Evolutionary conservation across 2,888 invertebrate species (phyloP).

Genomic region (Parnassius orleans): DNA sequence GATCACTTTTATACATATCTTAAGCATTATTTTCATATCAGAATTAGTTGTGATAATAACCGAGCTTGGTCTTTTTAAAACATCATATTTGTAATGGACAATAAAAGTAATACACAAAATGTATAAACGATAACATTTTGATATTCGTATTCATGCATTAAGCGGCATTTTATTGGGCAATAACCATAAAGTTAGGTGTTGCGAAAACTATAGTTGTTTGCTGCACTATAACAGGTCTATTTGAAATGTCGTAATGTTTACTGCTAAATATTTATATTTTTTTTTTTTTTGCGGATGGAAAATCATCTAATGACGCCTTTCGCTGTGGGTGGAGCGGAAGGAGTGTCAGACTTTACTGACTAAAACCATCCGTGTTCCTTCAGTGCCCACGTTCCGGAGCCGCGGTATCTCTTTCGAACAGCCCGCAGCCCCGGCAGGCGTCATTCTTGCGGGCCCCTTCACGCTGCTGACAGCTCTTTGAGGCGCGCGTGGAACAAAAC

Average conservation of each 20-base stretch:
- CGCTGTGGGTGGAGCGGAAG: too few relatives aligned
- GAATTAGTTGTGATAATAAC: not conserved
- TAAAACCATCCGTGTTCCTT: too few relatives aligned
- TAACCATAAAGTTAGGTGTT: slow-evolving; percentile 63
- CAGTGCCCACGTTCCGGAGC: too few relatives aligned
- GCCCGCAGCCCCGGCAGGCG: too few relatives aligned
- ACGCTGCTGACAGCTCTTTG: too few relatives aligned
- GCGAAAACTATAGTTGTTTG: slow-evolving; percentile 54
- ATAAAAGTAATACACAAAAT: slow-evolving; percentile 28
- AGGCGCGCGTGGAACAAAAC: too few relatives aligned
- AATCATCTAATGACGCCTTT: too few relatives aligned
- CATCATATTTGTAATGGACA: slow-evolving; percentile 21
- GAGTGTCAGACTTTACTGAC: too few relatives aligned
- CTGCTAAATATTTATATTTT: not conserved
- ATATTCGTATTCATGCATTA: slow-evolving; percentile 33
- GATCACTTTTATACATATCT: not conserved
- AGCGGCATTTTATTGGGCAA: slow-evolving; percentile 41
- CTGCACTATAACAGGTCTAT: slow-evolving; percentile 12
- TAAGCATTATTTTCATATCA: not conserved
- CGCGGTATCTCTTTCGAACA: too few relatives aligned
- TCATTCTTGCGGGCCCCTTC: too few relatives aligned
- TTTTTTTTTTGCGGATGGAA: too few relatives aligned
- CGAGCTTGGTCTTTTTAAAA: slow-evolving; percentile 16
- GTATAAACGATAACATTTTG: slow-evolving; percentile 28
- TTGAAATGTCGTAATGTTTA: not conserved